phyloP scores from a whole-genome alignment of 2,113 vertebrate genomes.

The Daphoenositta chrysoptera region DNA sequence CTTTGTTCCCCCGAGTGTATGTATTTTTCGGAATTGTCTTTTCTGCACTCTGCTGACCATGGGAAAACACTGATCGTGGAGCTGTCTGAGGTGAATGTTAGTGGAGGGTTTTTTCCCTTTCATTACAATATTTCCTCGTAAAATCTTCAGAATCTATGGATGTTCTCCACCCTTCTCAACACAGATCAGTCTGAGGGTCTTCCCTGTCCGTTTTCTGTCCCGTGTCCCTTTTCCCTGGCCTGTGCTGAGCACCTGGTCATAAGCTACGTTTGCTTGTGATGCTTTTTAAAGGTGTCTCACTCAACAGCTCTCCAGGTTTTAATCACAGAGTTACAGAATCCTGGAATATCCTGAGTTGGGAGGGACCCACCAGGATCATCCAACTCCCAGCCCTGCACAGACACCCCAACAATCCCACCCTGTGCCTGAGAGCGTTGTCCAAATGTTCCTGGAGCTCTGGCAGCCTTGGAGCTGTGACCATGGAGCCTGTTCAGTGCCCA shows the following conservation, averaged over 20 bases:
- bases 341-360: not conserved
- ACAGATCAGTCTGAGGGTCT: not conserved
- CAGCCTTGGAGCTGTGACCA: not conserved
- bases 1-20: not conserved
- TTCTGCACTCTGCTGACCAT: not conserved
- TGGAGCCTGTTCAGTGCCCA: not conserved
- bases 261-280: not conserved
- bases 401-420: not conserved
- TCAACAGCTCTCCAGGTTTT: not conserved
- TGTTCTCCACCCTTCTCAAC: not conserved
- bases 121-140: not conserved
- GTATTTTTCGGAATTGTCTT: conserved; percentile 24
- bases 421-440: not conserved
- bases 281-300: not conserved
- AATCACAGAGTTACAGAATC: not conserved
- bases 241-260: not conserved
- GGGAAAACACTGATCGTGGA: not conserved
- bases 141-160: not conserved
- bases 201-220: not conserved
- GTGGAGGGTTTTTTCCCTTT: not conserved
- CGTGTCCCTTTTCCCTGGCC: not conserved
- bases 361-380: not conserved
- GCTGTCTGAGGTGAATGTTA: not conserved
- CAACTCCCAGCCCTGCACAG: not conserved
- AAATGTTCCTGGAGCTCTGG: not conserved